A percentile compares a stretch with the other conserved stretches of the same genome.
These are phyloP conservation scores for Tillus elongatus DNA, from an alignment of 2,888 invertebrate species.

Conservation along the genomic window DNA sequence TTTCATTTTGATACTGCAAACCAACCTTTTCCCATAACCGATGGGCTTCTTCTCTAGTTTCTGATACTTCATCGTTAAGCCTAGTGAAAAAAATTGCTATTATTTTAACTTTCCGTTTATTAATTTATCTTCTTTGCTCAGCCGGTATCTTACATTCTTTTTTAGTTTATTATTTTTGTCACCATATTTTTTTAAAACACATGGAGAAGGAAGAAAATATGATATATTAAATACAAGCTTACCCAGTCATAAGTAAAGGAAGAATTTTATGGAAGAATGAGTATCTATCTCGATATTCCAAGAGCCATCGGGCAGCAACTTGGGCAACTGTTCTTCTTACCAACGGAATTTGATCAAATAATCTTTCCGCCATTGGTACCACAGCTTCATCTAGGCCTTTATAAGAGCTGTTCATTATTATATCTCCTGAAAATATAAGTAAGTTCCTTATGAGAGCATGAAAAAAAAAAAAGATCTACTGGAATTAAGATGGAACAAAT, in stretches of 20 bases:
- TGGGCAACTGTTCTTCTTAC: slow-evolving; percentile 70
- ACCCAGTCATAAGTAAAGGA: slow-evolving; percentile 77
- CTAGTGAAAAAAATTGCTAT: too few species aligned
- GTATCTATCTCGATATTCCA: slow-evolving; percentile 73
- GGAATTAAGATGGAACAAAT: too few species aligned
- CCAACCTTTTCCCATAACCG: slow-evolving; percentile 67
- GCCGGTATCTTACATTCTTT: too few species aligned
- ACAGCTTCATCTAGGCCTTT: slow-evolving; percentile 53
- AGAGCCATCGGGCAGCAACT: slow-evolving; percentile 70
- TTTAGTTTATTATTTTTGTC: too few species aligned
- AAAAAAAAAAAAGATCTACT: too few species aligned
- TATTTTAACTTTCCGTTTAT: too few species aligned
- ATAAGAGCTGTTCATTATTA: slow-evolving; percentile 50
- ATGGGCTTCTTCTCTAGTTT: slow-evolving; percentile 55
- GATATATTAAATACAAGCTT: too few species aligned
- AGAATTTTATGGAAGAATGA: slow-evolving; percentile 81
- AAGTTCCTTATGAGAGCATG: too few species aligned
- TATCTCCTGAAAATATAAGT: slow-evolving; percentile 45
- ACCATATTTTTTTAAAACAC: too few species aligned
- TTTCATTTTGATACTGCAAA: slow-evolving; percentile 71
- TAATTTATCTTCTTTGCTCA: too few species aligned
- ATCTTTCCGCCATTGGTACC: slow-evolving; percentile 72
- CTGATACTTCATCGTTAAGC: slow-evolving; percentile 70
- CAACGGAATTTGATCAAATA: slow-evolving; percentile 74
- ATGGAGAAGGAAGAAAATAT: too few species aligned